phyloP scores from a whole-genome alignment of 2,888 invertebrate genomes.

The Habrosyne pyritoides region DNA sequence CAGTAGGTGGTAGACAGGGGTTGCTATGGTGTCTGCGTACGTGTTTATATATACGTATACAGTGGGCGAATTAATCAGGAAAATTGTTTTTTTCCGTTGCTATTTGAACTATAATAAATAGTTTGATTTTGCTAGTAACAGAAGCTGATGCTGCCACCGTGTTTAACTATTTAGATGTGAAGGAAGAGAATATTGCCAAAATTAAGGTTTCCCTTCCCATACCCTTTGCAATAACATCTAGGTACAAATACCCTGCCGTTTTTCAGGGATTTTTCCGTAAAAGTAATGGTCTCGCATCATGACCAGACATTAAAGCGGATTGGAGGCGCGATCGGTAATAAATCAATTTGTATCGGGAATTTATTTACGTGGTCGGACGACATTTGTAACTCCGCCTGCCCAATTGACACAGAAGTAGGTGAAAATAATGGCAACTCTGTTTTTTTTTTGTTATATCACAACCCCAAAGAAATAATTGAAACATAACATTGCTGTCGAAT shows the following conservation, averaged over 20 bases:
- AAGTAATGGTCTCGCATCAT: slow-evolving; percentile 41
- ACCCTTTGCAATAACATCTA: not conserved
- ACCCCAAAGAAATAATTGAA: not conserved
- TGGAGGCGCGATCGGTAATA: slow-evolving; percentile 46
- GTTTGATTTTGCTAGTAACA: not conserved
- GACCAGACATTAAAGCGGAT: slow-evolving; percentile 44
- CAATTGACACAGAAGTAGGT: slow-evolving; percentile 12
- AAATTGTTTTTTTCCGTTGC: not conserved
- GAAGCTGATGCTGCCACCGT: too few species aligned
- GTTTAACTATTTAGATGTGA: too few species aligned
- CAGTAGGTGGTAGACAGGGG: slow-evolving; percentile 21
- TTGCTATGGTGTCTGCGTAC: slow-evolving; percentile 15
- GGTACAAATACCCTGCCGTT: slow-evolving; percentile 14
- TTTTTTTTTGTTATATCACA: not conserved
- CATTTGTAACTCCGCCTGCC: slow-evolving; percentile 49
- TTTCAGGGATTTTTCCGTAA: slow-evolving; percentile 17
- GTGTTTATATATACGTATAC: not conserved
- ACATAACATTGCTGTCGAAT: not conserved
- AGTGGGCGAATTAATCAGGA: not conserved
- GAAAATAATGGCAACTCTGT: slow-evolving; percentile 14
- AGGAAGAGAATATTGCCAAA: too few species aligned
- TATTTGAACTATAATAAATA: not conserved
- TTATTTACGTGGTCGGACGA: slow-evolving; percentile 57
- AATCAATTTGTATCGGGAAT: slow-evolving; percentile 61
- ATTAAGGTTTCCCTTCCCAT: too few species aligned